A percentile compares a stretch with the other conserved stretches of the same genome.
Evolutionary conservation across 2,113 vertebrate genomes (phyloP).

Genomic region (Heterotis niloticus): DNA sequence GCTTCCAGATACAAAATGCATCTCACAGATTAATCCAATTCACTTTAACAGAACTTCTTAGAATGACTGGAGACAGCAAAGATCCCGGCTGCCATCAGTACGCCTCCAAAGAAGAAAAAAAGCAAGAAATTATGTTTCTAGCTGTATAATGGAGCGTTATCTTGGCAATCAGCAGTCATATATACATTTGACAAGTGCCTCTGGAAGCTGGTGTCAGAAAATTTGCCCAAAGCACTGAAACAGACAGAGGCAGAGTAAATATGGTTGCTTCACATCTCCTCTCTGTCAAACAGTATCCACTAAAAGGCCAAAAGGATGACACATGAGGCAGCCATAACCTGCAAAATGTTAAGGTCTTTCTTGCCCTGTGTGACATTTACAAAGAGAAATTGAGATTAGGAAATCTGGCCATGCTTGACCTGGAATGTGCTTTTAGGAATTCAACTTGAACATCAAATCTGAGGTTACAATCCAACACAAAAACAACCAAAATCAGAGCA

Average conservation of each 20-base stretch:
- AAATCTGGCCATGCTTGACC: no score
- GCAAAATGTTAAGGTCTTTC: no score
- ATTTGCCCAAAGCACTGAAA: background rate
- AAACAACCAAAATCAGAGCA: background rate
- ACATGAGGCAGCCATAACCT: background rate
- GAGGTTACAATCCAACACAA: background rate
- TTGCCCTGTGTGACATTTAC: no score
- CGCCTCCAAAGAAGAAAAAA: background rate
- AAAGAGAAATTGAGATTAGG: no score
- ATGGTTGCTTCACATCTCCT: background rate
- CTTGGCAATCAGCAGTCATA: background rate
- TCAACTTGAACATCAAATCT: background rate
- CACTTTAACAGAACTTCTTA: background rate
- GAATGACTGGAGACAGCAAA: background rate
- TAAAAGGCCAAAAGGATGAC: background rate
- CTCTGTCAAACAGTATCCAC: constrained; percentile 4
- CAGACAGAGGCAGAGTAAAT: background rate
- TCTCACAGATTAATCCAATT: background rate
- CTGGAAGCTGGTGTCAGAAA: background rate
- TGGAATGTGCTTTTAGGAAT: background rate
- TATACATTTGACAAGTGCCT: background rate
- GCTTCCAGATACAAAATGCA: background rate
- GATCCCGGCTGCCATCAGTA: background rate
- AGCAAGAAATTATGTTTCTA: background rate
- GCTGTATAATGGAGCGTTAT: no score